Evolutionary conservation across 2,113 vertebrate species (phyloP), one percentile per base, ranked within the genome.

Genomic region (Acrocephalus arundinaceus): DNA sequence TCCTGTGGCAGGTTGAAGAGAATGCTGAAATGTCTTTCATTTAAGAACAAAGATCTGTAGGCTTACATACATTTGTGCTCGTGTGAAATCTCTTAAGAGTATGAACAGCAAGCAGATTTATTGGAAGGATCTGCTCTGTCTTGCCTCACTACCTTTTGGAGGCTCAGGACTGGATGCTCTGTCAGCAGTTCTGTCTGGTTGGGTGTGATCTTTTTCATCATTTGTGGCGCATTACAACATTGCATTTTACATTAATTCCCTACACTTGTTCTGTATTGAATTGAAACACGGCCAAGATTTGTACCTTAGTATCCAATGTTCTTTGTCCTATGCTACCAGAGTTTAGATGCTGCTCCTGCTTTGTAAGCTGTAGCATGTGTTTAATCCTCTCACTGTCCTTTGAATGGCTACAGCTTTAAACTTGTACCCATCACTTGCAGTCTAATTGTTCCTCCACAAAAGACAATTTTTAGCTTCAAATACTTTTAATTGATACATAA

Each of bases 111-210:
- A 30, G 3, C 11, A 28, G 39, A 54, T 91, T n/a, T 92, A 24
- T n/a, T 41, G 59, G 9, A 45, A 51, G 11, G 39, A 15, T 37
- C 6, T 62, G 3, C 46, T 86, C 31, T 51, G 25, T 70, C 10
- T 74, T 70, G 8, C 20, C 35, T 74, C 24, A 0, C 24, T 57
- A 39, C 11, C 27, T 89, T 79, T 74, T 48, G 78, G 75, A 63
- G 18, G 18, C 35, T 86, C 19, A 49, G 41, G 23, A 41, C 33
- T 48, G 37, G 11, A 59, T 7, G 7, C 0, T 0, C 22, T 62
- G 9, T 22, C 41, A 57, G n/a, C 19, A 71, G 6, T 41, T 79
- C 19, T 52, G 15, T 59, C 31, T 0, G 0, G 2, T 11, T 61
- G 23, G 3, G 5, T 79, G 8, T 25, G 3, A 35, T 55, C 25